These are phyloP conservation scores for Lingula anatina DNA, from an alignment of 2,888 invertebrate species.

Conservation along the genomic window DNA sequence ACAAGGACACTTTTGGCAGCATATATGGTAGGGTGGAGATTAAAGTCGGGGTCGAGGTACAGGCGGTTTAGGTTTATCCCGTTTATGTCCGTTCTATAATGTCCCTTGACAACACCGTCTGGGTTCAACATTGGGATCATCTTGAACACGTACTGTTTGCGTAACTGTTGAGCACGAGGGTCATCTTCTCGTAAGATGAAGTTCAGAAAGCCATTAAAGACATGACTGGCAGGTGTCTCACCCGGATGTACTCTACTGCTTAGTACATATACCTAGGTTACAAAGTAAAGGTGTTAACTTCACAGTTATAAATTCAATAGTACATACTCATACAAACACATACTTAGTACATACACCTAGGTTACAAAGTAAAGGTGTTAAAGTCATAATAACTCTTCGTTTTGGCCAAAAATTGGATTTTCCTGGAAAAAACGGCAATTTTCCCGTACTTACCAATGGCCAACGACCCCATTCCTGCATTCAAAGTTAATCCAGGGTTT, in stretches of 20 bases:
- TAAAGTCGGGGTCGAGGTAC: slow-evolving; percentile 72
- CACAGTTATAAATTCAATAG: too few relatives aligned
- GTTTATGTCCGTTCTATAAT: slow-evolving; percentile 69
- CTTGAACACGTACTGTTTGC: slow-evolving; percentile 73
- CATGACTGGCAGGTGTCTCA: slow-evolving; percentile 85
- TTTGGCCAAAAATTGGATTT: too few relatives aligned
- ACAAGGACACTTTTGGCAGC: slow-evolving; percentile 69
- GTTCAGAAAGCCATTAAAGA: slow-evolving; percentile 81
- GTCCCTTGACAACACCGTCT: slow-evolving; percentile 81
- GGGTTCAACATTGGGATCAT: slow-evolving; percentile 87
- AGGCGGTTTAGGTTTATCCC: slow-evolving; percentile 85
- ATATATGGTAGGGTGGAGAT: slow-evolving; percentile 77
- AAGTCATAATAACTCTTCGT: too few relatives aligned
- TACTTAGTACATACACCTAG: too few relatives aligned
- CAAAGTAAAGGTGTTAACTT: too few relatives aligned
- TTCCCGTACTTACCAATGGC: too few relatives aligned
- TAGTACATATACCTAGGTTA: slow-evolving; percentile 71
- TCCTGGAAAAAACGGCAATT: too few relatives aligned
- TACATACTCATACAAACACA: too few relatives aligned
- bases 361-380: too few relatives aligned
- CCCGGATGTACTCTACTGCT: slow-evolving; percentile 89
- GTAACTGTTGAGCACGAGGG: slow-evolving; percentile 66
- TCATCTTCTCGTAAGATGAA: slow-evolving; percentile 69
- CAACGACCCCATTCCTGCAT: too few relatives aligned
- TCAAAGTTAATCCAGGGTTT: too few relatives aligned